Evolutionary conservation across 1,140 invertebrate genomes (phyloP), one percentile per base, ranked within the genome.

Genomic region (Tribolium castaneum): DNA sequence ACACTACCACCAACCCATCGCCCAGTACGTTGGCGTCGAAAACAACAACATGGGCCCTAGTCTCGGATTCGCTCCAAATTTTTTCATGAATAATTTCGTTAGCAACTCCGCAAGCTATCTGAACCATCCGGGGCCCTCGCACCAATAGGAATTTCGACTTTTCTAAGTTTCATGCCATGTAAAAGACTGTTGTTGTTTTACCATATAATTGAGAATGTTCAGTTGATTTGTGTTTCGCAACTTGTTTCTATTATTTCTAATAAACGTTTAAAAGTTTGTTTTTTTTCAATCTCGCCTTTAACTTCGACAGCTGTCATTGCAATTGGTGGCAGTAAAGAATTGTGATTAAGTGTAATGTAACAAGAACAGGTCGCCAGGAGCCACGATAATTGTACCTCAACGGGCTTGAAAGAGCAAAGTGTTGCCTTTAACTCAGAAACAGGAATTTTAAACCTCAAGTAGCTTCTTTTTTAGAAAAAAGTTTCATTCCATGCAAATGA

Each of bases 171-270:
- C 30, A 66, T 66, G 59, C 59, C 59, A 66, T 66, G 59, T 66
- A 66, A 25, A 66, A 66, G 59, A 66, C 59, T 66, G 59, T 66
- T 66, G 59, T 66, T 66, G 59, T 66, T 66, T 66, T 59, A 35
- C n/a, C 30, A 39, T 66, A 66, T 66, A 35, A 13, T 35, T 66
- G 5, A 13, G 30, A 66, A 66, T 66, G 59, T 66, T 66, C 59
- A 66, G 59, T 66, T 66, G 34, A 35, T 66, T 34, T 66, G 59
- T 12, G 59, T 66, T 66, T 22, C n/a, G 59, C 59, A 30, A 35
- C 4, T 62, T 62, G 16, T 62, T 62, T 62, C 13, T 52, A 52
- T 66, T 66, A 45, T 45, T 35, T 66, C 12, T 66, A 66, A 66
- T 66, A 66, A 66, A 66, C 25, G 6, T 35, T 66, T 66, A 25